Evolutionary conservation across 2,888 invertebrate species (phyloP), one percentile per base, ranked within the genome.

Genomic region (Drosophila subquinaria): DNA sequence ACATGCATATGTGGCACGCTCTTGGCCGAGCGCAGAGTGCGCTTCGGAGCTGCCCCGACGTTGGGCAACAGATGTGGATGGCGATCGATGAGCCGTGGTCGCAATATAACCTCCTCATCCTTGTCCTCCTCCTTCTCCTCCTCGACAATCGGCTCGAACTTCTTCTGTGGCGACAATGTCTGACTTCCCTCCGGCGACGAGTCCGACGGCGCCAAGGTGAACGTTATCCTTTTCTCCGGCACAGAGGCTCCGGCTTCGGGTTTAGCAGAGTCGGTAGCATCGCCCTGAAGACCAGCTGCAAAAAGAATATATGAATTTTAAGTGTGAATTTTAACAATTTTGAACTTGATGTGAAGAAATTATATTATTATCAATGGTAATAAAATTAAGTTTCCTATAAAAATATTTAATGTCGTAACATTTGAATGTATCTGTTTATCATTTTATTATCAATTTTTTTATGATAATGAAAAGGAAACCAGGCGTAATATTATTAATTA

Each of bases 1-100:
- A 92, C 90, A 66, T 91, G 48, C 69, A 93, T 91, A 42, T 92
- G 90, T 13, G 93, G 93, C 20, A 92, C 92, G 78, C 93, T 93
- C 53, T 92, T 90, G 1, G 92, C 91, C 10, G 85, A 91, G 10
- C 93, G 92, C 8, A 92, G 79, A 3, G 75, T 86, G 0, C 89
- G 81, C 51, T 91, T 92, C 3, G 89, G 90, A 1, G 81, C 73
- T 6, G 52, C 61, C 11, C 65, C 65, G 3, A 61, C 61, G 11
- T 69, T 68, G 11, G 77, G 66, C 70, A 89, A 48, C 45, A 92
- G 69, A 73, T 92, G 92, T 0, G 88, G 90, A 79, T 89, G 90
- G 3, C 91, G 82, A 59, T 92, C 91, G 42, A 92, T 91, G 11
- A 91, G 79, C 3, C 87, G 88, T 6, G 92, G 92, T 20, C 92